Percentiles rank a stretch among this genome's conserved stretches.
Conservation (phyloP, 2,888 invertebrate genomes). For the Drosophila eohydei region DNA sequence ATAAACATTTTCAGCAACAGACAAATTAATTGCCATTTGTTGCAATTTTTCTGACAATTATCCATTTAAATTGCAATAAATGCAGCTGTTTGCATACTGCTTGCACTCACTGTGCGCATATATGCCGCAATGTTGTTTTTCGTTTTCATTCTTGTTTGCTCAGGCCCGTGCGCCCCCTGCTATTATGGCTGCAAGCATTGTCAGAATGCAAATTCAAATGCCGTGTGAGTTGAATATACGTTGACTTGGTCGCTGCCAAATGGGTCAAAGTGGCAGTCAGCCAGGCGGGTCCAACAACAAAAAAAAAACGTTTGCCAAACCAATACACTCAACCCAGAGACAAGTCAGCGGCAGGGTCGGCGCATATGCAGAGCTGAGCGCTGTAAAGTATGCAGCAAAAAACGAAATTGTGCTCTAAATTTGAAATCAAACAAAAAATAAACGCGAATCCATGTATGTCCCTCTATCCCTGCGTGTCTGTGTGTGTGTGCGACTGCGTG, state of each 20-base stretch:
- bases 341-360: neutral
- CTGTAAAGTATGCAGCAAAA: slow-evolving; percentile 60
- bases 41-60: slow-evolving; percentile 27
- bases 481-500: slow-evolving; percentile 60
- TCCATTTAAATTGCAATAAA: slow-evolving; percentile 35
- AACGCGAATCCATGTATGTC: slow-evolving; percentile 42
- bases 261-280: slow-evolving; percentile 81
- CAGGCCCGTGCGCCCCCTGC: neutral
- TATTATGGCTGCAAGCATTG: slow-evolving; percentile 12
- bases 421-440: slow-evolving; percentile 76
- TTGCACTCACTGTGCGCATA: slow-evolving; percentile 38
- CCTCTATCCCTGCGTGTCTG: slow-evolving; percentile 6
- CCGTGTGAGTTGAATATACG: slow-evolving; percentile 63
- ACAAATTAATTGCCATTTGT: slow-evolving; percentile 12
- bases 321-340: slow-evolving; percentile 43
- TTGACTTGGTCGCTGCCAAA: slow-evolving; percentile 70
- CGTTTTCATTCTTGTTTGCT: slow-evolving; percentile 41
- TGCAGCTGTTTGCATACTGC: slow-evolving; percentile 39
- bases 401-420: slow-evolving; percentile 73
- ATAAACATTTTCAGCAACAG: neutral
- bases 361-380: slow-evolving; percentile 25
- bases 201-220: slow-evolving; percentile 60
- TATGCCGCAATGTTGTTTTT: slow-evolving; percentile 49
- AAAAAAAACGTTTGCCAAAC: slow-evolving; percentile 69
- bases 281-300: slow-evolving; percentile 64